Base-by-base conservation (phyloP, 92 coral and sea anemone genomes). In the Zoanthus solanderi region DNA sequence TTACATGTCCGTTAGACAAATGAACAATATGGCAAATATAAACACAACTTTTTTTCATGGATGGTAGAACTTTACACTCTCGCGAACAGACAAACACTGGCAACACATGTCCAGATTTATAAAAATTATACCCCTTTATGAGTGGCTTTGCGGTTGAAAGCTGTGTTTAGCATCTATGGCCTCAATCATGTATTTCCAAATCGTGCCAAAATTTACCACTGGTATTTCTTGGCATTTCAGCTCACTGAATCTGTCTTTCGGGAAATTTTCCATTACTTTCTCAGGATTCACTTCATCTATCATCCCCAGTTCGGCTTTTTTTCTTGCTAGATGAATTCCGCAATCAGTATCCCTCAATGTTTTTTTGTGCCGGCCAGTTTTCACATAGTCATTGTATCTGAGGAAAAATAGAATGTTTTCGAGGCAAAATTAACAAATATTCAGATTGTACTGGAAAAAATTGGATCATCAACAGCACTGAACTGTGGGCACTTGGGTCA, bases 291-390 rank as follows among this genome's bases (percentile, higher is more conserved):
- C 74, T 69, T 69, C 44, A 23, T 69, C 74, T 69, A 69, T 69
- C 74, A 69, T 69, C 74, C 74, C 74, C 74, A 69, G 74, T 69
- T 23, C 44, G 74, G 74, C 74, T 69, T 69, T 69, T 69, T 69
- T 69, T 69, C 74, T 69, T 69, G 74, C 74, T 69, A 69, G 42
- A 12, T 69, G 74, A 69, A 69, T 69, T 69, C 74, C 74, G 16
- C 44, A 46, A 69, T 69, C 74, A 69, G 74, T 3, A 69, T 69
- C 74, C 9, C 74, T 69, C 74, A 69, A 69, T 0, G 74, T 69
- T 69, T 69, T 69, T 69, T 30, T 8, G 74, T 69, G 74, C 16
- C 5, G 74, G 31, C 74, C 74, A 69, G 74, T 29, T 69, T 69
- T 69, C 16, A 69, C 74, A 69, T 69, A 69, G 74, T 69, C 74